Evolutionary conservation across 2,797 vertebrate species (phyloP).

Genomic region (Hydrophis major): DNA sequence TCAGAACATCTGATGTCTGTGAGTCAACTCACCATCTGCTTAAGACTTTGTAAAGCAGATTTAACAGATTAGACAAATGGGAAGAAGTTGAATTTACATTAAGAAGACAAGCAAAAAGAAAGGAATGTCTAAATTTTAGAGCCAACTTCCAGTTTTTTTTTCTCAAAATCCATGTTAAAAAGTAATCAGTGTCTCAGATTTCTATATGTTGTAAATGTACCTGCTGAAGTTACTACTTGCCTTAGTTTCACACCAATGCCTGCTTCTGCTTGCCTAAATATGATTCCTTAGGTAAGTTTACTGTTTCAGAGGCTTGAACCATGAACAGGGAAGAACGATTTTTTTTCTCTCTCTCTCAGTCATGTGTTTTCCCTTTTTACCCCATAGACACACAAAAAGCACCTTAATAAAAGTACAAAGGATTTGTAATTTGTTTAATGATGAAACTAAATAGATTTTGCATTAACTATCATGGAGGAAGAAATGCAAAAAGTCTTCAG

Average conservation of each 20-base stretch:
- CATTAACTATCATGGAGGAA: neutral
- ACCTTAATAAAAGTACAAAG: neutral
- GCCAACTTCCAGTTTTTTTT: conserved; percentile 17
- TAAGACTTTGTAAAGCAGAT: neutral
- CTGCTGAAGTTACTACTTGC: conserved; percentile 26
- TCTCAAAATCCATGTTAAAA: conserved; percentile 24
- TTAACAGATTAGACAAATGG: neutral
- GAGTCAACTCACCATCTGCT: neutral
- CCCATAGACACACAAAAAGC: neutral
- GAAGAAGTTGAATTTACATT: neutral
- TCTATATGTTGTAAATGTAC: conserved; percentile 15
- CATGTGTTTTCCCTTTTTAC: neutral
- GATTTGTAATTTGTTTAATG: neutral
- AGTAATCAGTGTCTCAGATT: conserved; percentile 23
- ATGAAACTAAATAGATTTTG: neutral
- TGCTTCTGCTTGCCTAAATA: neutral
- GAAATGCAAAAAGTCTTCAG: neutral
- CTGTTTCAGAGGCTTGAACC: neutral
- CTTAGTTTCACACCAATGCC: neutral
- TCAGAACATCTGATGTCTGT: neutral
- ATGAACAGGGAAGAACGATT: fast-evolving
- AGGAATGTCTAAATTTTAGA: conserved; percentile 1
- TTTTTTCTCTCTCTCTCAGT: neutral
- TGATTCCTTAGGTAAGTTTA: neutral
- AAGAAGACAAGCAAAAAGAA: conserved; percentile 29